Percentiles rank a stretch among this genome's conserved stretches.
phyloP scores from a whole-genome alignment of 2,113 vertebrate genomes.

The Anser brachyrhynchus region DNA sequence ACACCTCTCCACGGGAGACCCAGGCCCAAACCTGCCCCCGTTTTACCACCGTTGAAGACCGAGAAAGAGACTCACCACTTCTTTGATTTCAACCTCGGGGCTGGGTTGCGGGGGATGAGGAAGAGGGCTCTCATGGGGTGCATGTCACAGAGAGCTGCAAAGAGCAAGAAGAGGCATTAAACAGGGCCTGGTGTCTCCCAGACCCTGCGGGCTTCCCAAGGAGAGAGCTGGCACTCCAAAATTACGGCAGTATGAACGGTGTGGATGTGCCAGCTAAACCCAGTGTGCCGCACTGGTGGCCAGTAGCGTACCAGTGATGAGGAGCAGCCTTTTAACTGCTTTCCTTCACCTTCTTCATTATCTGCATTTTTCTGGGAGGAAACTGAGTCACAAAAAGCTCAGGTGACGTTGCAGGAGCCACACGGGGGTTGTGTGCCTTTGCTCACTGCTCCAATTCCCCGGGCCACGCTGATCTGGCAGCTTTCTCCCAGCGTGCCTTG shows the following conservation, averaged over 20 bases:
- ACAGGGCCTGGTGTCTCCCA: rapidly evolving
- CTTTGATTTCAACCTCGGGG: conserved; percentile 96
- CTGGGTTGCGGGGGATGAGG: conserved; percentile 97
- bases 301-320: not conserved
- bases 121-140: conserved; percentile 99
- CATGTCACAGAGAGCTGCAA: conserved; percentile 97
- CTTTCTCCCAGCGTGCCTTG: not conserved
- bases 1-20: not conserved
- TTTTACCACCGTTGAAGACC: not conserved
- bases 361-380: not conserved
- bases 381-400: not conserved
- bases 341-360: not conserved
- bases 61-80: conserved; percentile 89
- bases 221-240: not conserved
- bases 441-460: not conserved
- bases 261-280: not conserved
- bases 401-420: not conserved
- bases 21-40: not conserved
- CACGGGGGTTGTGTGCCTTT: not conserved
- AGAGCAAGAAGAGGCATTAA: conserved; percentile 48
- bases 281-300: not conserved
- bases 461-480: not conserved
- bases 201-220: not conserved
- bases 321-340: not conserved
- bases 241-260: rapidly evolving